Conservation (phyloP, 2,888 invertebrate species). For the Dryomyza anilis region DNA sequence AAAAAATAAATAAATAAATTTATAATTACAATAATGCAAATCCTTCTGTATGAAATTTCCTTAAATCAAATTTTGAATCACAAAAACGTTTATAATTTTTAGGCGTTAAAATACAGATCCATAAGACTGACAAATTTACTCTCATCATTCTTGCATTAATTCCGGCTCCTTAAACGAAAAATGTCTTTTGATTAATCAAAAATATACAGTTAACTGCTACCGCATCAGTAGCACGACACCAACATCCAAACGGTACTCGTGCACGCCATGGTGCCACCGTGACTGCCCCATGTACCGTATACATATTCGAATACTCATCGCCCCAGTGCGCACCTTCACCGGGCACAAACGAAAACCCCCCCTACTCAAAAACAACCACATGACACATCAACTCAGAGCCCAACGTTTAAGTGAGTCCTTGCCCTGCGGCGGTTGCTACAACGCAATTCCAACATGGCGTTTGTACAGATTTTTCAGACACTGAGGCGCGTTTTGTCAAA, state of each 20-base stretch:
- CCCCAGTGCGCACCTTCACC: not conserved
- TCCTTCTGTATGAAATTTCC: too few relatives aligned
- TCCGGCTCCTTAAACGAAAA: constrained; percentile 50
- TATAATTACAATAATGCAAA: too few relatives aligned
- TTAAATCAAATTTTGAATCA: too few relatives aligned
- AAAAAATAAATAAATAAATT: too few relatives aligned
- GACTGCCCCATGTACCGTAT: not conserved
- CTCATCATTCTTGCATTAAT: constrained; percentile 59
- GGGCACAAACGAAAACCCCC: not conserved
- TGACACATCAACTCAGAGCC: not conserved
- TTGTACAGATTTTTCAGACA: constrained; percentile 41
- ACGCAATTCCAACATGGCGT: not conserved
- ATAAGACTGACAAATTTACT: constrained; percentile 53
- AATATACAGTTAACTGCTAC: constrained; percentile 2
- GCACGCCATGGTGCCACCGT: constrained; percentile 1
- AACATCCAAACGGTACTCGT: not conserved
- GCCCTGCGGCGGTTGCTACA: not conserved
- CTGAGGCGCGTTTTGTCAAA: constrained; percentile 54
- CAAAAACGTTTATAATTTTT: too few relatives aligned
- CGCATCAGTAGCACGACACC: not conserved
- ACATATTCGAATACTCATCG: not conserved
- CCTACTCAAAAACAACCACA: not conserved
- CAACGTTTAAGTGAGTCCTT: constrained; percentile 4
- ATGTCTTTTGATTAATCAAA: constrained; percentile 42
- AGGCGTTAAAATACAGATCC: not conserved